A percentile compares a stretch with the other conserved stretches of the same genome.
These are phyloP conservation scores for Benitochromis conjunctus DNA, from an alignment of 2,113 vertebrate genomes.

Conservation along the genomic window DNA sequence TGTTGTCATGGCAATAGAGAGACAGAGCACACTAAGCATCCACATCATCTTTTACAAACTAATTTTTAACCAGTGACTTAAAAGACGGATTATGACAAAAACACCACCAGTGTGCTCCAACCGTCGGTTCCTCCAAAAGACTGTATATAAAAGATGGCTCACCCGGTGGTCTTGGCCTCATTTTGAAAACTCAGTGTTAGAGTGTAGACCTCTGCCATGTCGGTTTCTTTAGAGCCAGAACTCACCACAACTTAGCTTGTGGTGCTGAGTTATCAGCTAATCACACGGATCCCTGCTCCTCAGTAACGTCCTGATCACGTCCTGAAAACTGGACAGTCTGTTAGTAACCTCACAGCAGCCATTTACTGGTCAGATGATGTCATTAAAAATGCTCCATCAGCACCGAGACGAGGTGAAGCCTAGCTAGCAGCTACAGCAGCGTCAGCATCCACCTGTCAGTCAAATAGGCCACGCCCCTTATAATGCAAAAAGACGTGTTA, in stretches of 20 bases:
- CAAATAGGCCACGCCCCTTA: background rate
- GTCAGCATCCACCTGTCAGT: background rate
- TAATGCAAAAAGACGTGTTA: background rate
- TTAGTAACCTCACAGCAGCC: background rate
- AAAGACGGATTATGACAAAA: background rate
- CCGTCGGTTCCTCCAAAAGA: background rate
- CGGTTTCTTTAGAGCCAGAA: background rate
- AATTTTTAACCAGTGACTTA: background rate
- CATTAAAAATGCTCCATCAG: background rate
- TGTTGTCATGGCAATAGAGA: background rate
- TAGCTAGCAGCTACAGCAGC: background rate
- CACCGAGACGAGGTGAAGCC: background rate
- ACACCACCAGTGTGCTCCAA: too few relatives aligned
- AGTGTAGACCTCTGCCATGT: background rate
- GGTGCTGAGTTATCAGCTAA: background rate
- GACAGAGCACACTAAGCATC: accelerated
- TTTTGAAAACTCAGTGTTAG: background rate
- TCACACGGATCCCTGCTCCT: background rate
- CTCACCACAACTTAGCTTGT: too few relatives aligned
- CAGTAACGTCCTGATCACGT: background rate
- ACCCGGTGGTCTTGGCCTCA: accelerated
- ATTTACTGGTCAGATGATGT: background rate
- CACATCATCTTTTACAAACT: accelerated
- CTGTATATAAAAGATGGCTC: background rate
- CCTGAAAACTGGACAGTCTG: background rate